phyloP scores from a whole-genome alignment of 2,888 invertebrate species.

The Hanleya hanleyi region DNA sequence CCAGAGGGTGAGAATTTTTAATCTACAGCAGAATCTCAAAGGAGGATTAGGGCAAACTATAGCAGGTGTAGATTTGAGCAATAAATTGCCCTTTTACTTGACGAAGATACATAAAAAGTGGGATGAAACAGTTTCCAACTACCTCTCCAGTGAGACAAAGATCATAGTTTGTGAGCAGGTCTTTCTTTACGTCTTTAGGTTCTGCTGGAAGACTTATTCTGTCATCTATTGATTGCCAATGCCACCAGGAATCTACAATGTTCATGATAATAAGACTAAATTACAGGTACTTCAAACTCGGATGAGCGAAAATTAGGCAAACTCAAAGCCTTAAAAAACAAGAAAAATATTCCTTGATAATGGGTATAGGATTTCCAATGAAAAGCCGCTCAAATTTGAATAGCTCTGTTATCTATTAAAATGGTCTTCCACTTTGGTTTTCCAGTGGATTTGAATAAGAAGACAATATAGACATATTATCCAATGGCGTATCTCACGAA shows the following conservation, averaged over 20 bases:
- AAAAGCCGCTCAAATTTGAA: too few relatives aligned
- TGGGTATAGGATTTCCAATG: too few relatives aligned
- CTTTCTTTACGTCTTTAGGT: constrained; percentile 72
- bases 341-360: too few relatives aligned
- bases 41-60: too few relatives aligned
- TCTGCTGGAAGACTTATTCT: constrained; percentile 54
- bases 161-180: constrained; percentile 85
- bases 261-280: too few relatives aligned
- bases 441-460: too few relatives aligned
- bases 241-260: constrained; percentile 68
- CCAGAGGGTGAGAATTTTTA: too few relatives aligned
- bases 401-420: too few relatives aligned
- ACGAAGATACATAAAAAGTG: not conserved
- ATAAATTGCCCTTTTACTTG: not conserved
- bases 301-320: not conserved
- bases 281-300: not conserved
- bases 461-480: too few relatives aligned
- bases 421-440: too few relatives aligned
- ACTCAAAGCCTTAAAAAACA: not conserved
- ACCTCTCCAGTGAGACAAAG: constrained; percentile 96
- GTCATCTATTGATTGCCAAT: constrained; percentile 75
- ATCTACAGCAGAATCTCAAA: too few relatives aligned
- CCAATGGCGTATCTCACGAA: too few relatives aligned
- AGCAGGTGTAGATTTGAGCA: not conserved
- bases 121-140: constrained; percentile 35